Conservation (phyloP, 2,888 invertebrate genomes). For the Diloba caeruleocephala region DNA sequence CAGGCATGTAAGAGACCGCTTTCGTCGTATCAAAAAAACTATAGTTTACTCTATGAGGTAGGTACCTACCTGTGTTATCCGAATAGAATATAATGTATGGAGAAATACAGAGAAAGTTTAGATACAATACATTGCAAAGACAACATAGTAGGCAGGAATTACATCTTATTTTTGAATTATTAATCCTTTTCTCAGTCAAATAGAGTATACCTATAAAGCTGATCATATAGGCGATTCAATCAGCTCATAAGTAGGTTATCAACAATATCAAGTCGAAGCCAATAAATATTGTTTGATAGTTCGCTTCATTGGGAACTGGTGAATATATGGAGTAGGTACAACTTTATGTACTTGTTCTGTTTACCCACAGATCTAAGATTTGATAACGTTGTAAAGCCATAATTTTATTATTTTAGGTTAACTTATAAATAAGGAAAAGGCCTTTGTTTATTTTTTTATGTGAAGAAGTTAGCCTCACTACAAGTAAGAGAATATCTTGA, state of each 20-base stretch:
- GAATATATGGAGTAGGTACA: conserved; percentile 35
- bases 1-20: conserved; percentile 7
- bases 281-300: conserved; percentile 56
- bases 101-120: too few species aligned
- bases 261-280: conserved; percentile 55
- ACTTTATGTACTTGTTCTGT: conserved; percentile 15
- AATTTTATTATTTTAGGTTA: conserved; percentile 30
- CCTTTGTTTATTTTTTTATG: conserved; percentile 18
- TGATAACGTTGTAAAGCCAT: conserved; percentile 34
- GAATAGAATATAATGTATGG: too few species aligned
- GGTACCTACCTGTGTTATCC: too few species aligned
- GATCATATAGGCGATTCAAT: conserved; percentile 36
- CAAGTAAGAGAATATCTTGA: conserved; percentile 9
- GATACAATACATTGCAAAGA: too few species aligned
- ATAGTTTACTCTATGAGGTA: neutral
- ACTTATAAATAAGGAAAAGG: conserved; percentile 30
- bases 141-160: too few species aligned
- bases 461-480: too few species aligned
- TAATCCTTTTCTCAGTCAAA: conserved; percentile 1
- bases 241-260: conserved; percentile 60
- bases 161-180: neutral
- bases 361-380: conserved; percentile 30
- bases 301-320: conserved; percentile 46
- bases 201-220: conserved; percentile 10
- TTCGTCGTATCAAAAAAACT: conserved; percentile 11